Evolutionary conservation across 2,888 invertebrate genomes (phyloP).

Genomic region (Latrodectus hesperus): DNA sequence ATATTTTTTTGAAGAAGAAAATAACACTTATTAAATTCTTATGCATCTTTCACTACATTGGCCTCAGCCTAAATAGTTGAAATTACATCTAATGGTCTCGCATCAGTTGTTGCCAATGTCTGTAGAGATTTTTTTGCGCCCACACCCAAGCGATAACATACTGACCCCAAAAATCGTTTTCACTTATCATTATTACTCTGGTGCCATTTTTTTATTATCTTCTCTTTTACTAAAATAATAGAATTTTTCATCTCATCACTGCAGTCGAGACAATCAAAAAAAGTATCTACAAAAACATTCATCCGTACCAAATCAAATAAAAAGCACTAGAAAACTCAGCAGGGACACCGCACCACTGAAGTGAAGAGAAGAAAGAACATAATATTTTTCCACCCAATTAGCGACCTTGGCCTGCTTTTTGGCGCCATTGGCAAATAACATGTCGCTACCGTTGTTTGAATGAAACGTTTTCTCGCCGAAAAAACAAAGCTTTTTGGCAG

Average conservation of each 20-base stretch:
- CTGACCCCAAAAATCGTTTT: constrained; percentile 45
- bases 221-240: background rate
- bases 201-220: background rate
- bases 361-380: background rate
- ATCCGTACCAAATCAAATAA: background rate
- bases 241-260: background rate
- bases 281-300: background rate
- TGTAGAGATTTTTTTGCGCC: background rate
- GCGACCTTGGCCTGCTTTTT: constrained; percentile 38
- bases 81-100: background rate
- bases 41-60: too few relatives aligned
- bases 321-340: background rate
- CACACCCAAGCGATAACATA: constrained; percentile 27
- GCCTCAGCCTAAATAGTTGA: background rate
- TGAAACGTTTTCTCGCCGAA: background rate
- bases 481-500: constrained; percentile 2
- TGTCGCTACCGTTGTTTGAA: constrained; percentile 2
- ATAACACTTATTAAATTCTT: too few relatives aligned
- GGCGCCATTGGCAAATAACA: background rate
- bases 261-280: background rate
- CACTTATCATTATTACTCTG: constrained; percentile 26
- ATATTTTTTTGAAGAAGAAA: too few relatives aligned
- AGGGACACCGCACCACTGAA: background rate
- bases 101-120: background rate
- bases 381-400: constrained; percentile 7